phyloP scores from a whole-genome alignment of 2,888 invertebrate genomes.

The Amphipyra tragopoginis region DNA sequence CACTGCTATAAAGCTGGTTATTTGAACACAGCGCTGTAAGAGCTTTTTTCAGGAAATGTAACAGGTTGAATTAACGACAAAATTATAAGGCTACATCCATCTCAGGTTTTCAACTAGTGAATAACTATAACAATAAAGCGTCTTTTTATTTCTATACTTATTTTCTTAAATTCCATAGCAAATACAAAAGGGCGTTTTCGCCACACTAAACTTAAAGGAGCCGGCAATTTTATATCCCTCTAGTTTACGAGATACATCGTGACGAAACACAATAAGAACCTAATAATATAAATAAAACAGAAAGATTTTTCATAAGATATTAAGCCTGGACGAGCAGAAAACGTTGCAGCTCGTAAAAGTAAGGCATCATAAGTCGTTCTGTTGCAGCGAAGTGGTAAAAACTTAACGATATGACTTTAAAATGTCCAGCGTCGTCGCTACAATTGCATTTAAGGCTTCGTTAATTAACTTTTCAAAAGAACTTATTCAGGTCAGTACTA shows the following conservation, averaged over 20 bases:
- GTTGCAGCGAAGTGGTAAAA: slow-evolving; percentile 56
- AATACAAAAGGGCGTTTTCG: slow-evolving; percentile 13
- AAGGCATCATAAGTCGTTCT: slow-evolving; percentile 46
- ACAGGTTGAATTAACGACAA: no score
- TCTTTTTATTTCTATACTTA: neutral
- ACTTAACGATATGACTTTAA: slow-evolving; percentile 57
- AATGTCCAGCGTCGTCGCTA: slow-evolving; percentile 30
- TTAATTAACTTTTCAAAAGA: slow-evolving; percentile 57
- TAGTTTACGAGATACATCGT: slow-evolving; percentile 59
- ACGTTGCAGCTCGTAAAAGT: slow-evolving; percentile 58
- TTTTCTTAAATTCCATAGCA: neutral
- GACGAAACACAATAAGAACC: no score
- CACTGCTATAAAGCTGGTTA: no score
- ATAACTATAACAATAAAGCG: neutral
- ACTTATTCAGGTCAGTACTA: slow-evolving; percentile 28
- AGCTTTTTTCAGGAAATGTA: no score
- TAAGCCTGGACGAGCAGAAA: slow-evolving; percentile 37
- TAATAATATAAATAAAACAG: slow-evolving; percentile 56
- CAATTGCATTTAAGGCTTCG: no score
- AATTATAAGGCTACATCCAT: no score
- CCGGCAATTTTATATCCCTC: slow-evolving; percentile 63
- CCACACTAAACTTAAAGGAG: slow-evolving; percentile 56
- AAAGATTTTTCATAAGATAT: slow-evolving; percentile 49
- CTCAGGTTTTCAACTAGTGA: neutral
- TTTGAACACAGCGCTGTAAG: no score